Evolutionary conservation across 2,113 vertebrate genomes (phyloP).

Genomic region (Chloebia gouldiae): DNA sequence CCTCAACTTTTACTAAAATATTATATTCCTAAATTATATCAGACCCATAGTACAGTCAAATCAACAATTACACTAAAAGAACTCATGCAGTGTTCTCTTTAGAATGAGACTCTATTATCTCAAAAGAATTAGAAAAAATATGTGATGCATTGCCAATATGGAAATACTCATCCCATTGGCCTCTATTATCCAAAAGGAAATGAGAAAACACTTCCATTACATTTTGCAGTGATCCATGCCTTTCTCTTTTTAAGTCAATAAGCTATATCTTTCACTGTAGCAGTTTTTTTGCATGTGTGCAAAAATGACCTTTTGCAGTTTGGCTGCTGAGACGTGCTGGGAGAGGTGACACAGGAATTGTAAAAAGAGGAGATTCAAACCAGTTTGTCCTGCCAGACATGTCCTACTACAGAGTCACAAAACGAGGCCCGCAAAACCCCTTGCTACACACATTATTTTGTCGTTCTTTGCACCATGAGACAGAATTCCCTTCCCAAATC

Average conservation of each 20-base stretch:
- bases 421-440: not conserved
- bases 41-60: not conserved
- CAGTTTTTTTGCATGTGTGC: not conserved
- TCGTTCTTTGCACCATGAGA: not conserved
- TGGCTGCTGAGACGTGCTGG: not conserved
- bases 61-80: not conserved
- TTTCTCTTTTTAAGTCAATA: conserved; percentile 30
- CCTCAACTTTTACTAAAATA: conserved; percentile 11
- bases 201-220: conserved; percentile 11
- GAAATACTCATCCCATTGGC: not conserved
- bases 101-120: not conserved
- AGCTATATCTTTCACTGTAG: not conserved
- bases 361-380: not conserved
- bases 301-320: conserved; percentile 6
- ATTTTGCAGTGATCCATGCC: conserved; percentile 1
- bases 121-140: conserved; percentile 17
- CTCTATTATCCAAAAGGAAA: conserved; percentile 28
- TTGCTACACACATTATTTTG: not conserved
- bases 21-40: not conserved
- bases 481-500: not conserved
- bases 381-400: not conserved
- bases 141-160: not conserved
- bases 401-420: rapidly evolving
- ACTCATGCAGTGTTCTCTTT: not conserved
- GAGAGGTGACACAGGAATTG: not conserved